Evolutionary conservation across 2,113 vertebrate species (phyloP).

Genomic region (Seriola aureovittata): DNA sequence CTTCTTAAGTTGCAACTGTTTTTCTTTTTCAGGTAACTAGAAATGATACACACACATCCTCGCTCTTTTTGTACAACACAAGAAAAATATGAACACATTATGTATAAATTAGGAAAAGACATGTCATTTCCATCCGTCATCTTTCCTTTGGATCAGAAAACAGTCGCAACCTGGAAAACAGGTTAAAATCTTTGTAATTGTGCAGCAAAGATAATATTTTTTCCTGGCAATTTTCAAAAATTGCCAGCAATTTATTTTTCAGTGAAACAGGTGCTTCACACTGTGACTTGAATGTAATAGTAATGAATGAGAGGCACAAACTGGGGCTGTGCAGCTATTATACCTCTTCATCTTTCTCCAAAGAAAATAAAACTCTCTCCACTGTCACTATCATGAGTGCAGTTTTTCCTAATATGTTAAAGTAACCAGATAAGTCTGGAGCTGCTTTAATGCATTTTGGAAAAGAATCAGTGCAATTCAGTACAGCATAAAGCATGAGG

Average conservation of each 20-base stretch:
- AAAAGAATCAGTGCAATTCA: background rate
- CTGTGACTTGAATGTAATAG: background rate
- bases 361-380: background rate
- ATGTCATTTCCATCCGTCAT: background rate
- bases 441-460: background rate
- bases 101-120: background rate
- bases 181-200: background rate
- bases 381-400: no score
- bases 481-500: background rate
- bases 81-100: background rate
- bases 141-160: background rate
- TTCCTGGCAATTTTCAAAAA: no score
- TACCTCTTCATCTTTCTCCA: background rate
- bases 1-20: no score
- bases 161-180: no score
- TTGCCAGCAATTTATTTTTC: background rate
- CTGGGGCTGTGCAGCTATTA: background rate
- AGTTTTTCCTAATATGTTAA: no score
- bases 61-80: background rate
- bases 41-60: background rate
- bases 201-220: background rate
- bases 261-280: background rate
- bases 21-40: background rate
- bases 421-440: background rate
- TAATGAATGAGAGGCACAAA: background rate